These are phyloP conservation scores for Pangasius macronema DNA, from an alignment of 2,797 vertebrate genomes.

Conservation along the genomic window DNA sequence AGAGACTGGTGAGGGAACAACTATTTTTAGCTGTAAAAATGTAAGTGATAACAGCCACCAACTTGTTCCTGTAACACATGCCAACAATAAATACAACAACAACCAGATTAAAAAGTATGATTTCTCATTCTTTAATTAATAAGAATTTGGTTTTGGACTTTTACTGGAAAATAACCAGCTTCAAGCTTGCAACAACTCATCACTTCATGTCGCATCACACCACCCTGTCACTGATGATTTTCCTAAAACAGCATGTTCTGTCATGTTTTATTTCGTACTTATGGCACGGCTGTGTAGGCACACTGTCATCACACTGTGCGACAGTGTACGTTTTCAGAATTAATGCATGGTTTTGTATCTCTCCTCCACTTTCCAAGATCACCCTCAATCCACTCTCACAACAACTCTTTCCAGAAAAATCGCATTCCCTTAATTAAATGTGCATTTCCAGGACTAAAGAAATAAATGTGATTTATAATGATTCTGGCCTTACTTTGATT, in stretches of 20 bases:
- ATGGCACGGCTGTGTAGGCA: background rate
- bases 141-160: no score
- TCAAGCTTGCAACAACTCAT: background rate
- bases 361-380: background rate
- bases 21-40: background rate
- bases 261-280: background rate
- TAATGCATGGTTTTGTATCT: background rate
- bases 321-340: background rate
- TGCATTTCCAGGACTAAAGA: constrained; percentile 64
- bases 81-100: background rate
- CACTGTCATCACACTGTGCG: background rate
- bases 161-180: background rate
- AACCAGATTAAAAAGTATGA: background rate
- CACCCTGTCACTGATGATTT: background rate
- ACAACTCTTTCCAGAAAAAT: constrained; percentile 58
- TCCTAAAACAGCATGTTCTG: background rate
- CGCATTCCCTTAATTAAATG: constrained; percentile 78
- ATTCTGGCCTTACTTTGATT: constrained; percentile 67
- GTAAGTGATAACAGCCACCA: background rate
- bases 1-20: background rate
- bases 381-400: background rate
- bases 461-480: constrained; percentile 75
- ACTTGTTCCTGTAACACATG: background rate
- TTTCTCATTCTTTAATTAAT: background rate
- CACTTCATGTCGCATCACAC: background rate